Evolutionary conservation across 2,113 vertebrate genomes (phyloP), one percentile per base, ranked within the genome.

Genomic region (Electrona antarctica): DNA sequence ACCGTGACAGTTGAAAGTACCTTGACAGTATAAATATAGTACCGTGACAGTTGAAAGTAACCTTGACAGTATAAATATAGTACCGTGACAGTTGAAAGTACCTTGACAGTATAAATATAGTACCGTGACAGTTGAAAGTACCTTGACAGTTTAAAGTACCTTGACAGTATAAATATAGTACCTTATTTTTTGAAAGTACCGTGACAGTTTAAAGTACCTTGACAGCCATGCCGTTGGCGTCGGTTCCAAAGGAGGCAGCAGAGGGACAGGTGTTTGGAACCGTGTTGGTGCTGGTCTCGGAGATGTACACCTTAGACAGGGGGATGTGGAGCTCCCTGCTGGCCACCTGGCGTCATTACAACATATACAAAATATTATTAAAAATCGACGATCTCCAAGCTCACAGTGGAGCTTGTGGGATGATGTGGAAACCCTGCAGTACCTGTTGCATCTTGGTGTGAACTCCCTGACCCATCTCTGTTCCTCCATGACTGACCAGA

Each of bases 151-250:
- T 21, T 21, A 21, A 21, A 21, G 21, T 21, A 21, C 21, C 21
- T 21, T 21, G 21, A 21, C 21, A 21, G 21, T 1, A 1, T 21
- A 21, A 21, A 21, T 21, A 21, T 1, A 21, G 21, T 21, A 21
- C 21, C 21, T 21, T 21, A 2, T 1, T 2, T 1, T 1, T 21
- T 21, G 21, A 21, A 21, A 21, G 21, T 21, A 21, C 21, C 21
- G 1, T 21, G 21, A 21, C 21, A 21, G 33, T 41, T 41, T 41
- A 41, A 41, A 41, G n/a, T 67, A 97, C 96, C 95, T 95, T 94
- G 66, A 97, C 93, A 0, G 96, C 96, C 93, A 95, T 95, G 77
- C 96, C 96, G 1, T 96, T 97, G 84, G 93, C 91, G 7, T 98
- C 96, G 0, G 96, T 95, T 0, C 96, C 94, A 1, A 93, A 82